Base-by-base conservation (phyloP, 2,888 invertebrate genomes). In the Ophion slaviceki region DNA sequence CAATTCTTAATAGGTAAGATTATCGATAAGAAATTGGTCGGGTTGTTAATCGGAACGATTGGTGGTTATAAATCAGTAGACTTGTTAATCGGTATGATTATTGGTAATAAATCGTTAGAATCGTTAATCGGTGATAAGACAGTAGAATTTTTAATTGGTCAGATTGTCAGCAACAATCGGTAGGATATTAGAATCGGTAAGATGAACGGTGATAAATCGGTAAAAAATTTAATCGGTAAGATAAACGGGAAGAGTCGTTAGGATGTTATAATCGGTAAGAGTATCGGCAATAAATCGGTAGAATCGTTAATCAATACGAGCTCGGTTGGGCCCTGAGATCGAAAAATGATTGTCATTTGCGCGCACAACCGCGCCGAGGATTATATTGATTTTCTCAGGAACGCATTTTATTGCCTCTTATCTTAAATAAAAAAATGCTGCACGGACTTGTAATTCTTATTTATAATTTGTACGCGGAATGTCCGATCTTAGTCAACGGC, bases 401-500 rank as follows among this genome's bases (percentile, higher is more conserved):
- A 14, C 53, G 53, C 53, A 17, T 53, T 53, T 53, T 53, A 53
- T 53, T 17, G 53, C 17, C 14, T 14, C 14, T 53, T 53, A 2
- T 1, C 53, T 53, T 17, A 14, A 5, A 14, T 53, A 53, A 53
- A 53, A 53, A 47, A 53, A 4, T 17, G 32, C 5, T 53, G 53
- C 53, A 11, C 17, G 14, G 53, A 53, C 14, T 53, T 53, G 17
- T 53, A 75, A 70, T 70, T 81, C 45, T 24, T 59, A 61, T 66
- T 67, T 59, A 14, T 64, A 61, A 59, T 82, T 45, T 36, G 53
- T 11, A 40, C n/a, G 81, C 28, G 57, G 10, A 70, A 78, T 32
- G 57, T 78, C 57, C 68, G 64, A 70, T 45, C 68, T 28, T 36
- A 32, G 67, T 32, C 57, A 24, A 78, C 53, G 82, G 82, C 85